Evolutionary conservation across 2,888 invertebrate genomes (phyloP).

Genomic region (Pilophorus perplexus): DNA sequence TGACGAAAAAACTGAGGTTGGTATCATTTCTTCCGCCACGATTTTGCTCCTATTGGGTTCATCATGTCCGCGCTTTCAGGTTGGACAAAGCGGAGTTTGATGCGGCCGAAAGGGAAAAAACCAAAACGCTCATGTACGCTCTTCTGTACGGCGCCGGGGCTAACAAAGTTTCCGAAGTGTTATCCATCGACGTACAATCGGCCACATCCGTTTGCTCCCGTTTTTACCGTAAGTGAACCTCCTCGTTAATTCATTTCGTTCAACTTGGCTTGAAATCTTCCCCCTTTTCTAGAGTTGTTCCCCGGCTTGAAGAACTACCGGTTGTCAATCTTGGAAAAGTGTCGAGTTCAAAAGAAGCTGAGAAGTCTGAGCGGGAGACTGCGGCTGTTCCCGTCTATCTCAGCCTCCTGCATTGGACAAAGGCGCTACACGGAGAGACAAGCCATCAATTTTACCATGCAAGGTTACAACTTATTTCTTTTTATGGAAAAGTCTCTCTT

Average conservation of each 20-base stretch:
- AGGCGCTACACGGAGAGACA: conserved; percentile 55
- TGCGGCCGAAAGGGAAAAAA: conserved; percentile 55
- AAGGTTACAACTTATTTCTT: conserved; percentile 52
- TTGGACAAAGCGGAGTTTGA: conserved; percentile 51
- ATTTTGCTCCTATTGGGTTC: too few relatives aligned
- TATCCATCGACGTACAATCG: conserved; percentile 50
- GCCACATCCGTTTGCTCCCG: conserved; percentile 49
- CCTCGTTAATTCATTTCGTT: too few relatives aligned
- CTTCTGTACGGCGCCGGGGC: conserved; percentile 57
- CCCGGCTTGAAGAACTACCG: conserved; percentile 55
- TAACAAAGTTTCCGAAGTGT: conserved; percentile 54
- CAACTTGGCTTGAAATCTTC: too few relatives aligned
- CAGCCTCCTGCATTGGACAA: conserved; percentile 41
- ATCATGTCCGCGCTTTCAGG: too few relatives aligned
- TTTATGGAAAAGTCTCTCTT: too few relatives aligned
- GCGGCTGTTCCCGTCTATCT: conserved; percentile 51
- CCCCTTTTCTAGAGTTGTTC: conserved; percentile 53
- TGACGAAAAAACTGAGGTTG: conserved; percentile 56
- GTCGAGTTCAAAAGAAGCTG: conserved; percentile 51
- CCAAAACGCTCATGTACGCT: conserved; percentile 58
- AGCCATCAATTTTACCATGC: conserved; percentile 57
- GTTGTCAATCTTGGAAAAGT: conserved; percentile 51
- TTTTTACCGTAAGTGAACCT: conserved; percentile 53
- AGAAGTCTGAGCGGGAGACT: conserved; percentile 53
- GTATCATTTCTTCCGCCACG: too few relatives aligned